phyloP scores from a whole-genome alignment of 2,113 vertebrate genomes.

The Mustela lutreola region DNA sequence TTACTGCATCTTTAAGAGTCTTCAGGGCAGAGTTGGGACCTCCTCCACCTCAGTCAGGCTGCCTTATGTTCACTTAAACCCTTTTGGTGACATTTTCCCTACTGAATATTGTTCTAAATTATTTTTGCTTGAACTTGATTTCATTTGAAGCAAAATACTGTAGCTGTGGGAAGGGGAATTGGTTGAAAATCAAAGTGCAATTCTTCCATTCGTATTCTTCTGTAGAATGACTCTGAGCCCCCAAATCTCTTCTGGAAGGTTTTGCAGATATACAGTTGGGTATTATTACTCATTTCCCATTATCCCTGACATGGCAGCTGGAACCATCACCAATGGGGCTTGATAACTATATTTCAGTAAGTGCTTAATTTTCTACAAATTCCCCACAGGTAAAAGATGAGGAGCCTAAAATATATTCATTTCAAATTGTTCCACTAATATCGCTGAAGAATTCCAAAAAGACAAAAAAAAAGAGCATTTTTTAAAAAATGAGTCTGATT shows the following conservation, averaged over 20 bases:
- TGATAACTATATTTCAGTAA: constrained; percentile 16
- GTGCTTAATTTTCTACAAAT: constrained; percentile 52
- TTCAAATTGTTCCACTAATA: constrained; percentile 27
- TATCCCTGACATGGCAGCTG: not conserved
- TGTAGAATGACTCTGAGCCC: not conserved
- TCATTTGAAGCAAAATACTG: not conserved
- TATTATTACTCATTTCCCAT: not conserved
- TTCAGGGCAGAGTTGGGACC: not conserved
- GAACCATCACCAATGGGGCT: not conserved
- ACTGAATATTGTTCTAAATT: not conserved
- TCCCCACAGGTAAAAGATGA: constrained; percentile 50
- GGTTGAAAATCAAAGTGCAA: not conserved
- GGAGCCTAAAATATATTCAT: constrained; percentile 19
- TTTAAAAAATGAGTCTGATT: not conserved
- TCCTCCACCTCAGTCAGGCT: not conserved
- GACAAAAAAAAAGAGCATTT: not conserved
- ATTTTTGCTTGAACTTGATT: not conserved
- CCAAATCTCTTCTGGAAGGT: not conserved
- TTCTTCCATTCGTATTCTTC: not conserved
- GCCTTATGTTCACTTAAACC: not conserved
- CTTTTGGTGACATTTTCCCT: not conserved
- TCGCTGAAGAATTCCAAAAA: constrained; percentile 17
- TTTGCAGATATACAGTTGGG: not conserved
- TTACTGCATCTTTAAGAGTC: not conserved
- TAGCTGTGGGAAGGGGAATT: not conserved